Base-by-base conservation (phyloP, 1,140 invertebrate genomes). In the Eupristina koningsbergeri region DNA sequence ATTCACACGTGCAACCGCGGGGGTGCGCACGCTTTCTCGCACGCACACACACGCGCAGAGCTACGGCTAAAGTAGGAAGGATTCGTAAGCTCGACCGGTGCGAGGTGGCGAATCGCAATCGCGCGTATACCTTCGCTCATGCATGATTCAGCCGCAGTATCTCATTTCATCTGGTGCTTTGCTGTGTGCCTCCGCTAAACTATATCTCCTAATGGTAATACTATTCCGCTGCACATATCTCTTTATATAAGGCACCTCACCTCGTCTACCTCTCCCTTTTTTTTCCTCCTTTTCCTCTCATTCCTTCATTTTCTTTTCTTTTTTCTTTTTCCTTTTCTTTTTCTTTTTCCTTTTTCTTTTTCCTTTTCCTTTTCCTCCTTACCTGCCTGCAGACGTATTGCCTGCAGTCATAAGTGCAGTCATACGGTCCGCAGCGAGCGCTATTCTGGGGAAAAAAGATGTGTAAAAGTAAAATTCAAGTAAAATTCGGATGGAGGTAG, bases 101-200 rank as follows among this genome's bases (percentile, higher is more conserved):
- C 31, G 85, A 88, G 86, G 85, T 88, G 86, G 89, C 85, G 91
- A 90, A 92, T 92, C 90, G 89, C 53, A 22, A 19, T 58, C 53
- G 53, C 53, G 53, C 88, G 63, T 61, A 47, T 58, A 89, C 89
- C 88, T 91, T 90, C 80, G 85, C 87, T 92, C 92, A 93, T 93
- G 91, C 92, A 93, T 93, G 92, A 93, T 93, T 93, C 91, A 93
- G 89, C 84, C 89, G 88, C 90, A 90, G 91, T 93, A 92, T 92
- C 90, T 93, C 91, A 92, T 93, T 92, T 92, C 91, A 92, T 92
- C 89, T 88, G 88, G 47, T 41, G 22, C n/a, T n/a, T n/a, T n/a
- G 19, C 29, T 45, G 19, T 81, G 53, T 50, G 89, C 89, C 90
- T 89, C 86, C 86, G 90, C 89, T 92, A 91, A 92, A 92, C 92